These are phyloP conservation scores for Trichonephila clavata DNA, from an alignment of 1,140 invertebrate genomes.

Conservation along the genomic window DNA sequence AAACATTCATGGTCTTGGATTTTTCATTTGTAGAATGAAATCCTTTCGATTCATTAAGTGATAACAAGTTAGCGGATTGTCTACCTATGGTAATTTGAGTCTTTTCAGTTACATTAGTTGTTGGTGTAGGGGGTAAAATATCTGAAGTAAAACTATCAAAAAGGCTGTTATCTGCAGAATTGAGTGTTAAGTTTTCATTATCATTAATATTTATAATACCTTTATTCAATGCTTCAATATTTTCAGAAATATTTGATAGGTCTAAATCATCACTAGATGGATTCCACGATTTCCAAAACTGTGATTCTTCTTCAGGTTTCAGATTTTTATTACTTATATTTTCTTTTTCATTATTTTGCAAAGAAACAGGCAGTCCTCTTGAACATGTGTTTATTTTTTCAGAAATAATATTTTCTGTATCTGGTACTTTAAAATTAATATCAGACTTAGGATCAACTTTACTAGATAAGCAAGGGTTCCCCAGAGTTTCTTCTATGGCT, in stretches of 20 bases:
- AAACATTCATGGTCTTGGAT: neutral
- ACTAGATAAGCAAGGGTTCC: neutral
- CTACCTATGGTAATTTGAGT: neutral
- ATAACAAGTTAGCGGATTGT: neutral
- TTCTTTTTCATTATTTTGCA: neutral
- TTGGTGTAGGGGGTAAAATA: conserved; percentile 56
- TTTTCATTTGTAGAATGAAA: neutral
- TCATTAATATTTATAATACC: neutral
- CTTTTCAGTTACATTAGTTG: neutral
- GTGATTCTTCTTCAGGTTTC: neutral
- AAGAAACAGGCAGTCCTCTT: neutral
- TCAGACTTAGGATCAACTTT: neutral
- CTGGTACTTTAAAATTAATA: neutral
- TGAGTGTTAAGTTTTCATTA: neutral
- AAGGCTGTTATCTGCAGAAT: conserved; percentile 50
- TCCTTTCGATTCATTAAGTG: neutral
- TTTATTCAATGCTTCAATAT: neutral
- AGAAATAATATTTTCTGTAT: neutral
- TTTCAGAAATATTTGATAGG: neutral
- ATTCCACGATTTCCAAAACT: conserved; percentile 55
- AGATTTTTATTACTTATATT: neutral
- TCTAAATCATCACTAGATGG: neutral
- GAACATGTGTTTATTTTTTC: neutral
- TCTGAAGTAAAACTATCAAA: conserved; percentile 52
- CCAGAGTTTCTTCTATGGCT: neutral